Base-by-base conservation (phyloP, 2,888 invertebrate species). In the Cenopis cana region DNA sequence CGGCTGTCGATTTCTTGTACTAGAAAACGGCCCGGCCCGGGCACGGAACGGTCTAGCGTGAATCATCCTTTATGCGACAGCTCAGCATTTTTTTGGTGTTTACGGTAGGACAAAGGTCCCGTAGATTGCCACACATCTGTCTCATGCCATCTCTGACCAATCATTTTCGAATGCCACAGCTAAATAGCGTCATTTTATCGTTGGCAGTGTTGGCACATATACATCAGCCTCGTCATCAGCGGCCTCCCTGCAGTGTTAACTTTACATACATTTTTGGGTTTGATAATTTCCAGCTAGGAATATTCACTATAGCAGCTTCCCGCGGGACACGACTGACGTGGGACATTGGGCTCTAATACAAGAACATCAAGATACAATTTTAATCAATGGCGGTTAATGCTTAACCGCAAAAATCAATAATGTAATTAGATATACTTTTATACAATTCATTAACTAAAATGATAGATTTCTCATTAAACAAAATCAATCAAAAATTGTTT, bases 181-280 rank as follows among this genome's bases (percentile, higher is more conserved):
- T 55, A 14, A 9, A 55, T 29, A 18, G 0, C n/a, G 14, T 20
- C 14, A 14, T n/a, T 18, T 52, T 59, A 41, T 24, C 29, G 12
- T 68, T 60, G 50, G 52, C 52, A 59, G 20, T 67, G n/a, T n/a
- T n/a, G n/a, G n/a, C n/a, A n/a, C n/a, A n/a, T n/a, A n/a, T n/a
- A n/a, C n/a, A n/a, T n/a, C n/a, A n/a, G n/a, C n/a, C n/a, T n/a
- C n/a, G n/a, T n/a, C n/a, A n/a, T n/a, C n/a, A n/a, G n/a, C 81
- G 83, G 82, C 83, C 82, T 76, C 76, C 75, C 75, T 76, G 68
- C 73, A 74, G 75, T 76, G 73, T 75, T 73, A 73, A 70, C 68
- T 72, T 49, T 65, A 54, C 59, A 57, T 54, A 41, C 52, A n/a
- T n/a, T n/a, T n/a, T 41, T 29, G 29, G 50, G 57, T 50, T 52